These are phyloP conservation scores for Eulemur rufifrons DNA, from an alignment of 2,113 vertebrate genomes.

Conservation along the genomic window DNA sequence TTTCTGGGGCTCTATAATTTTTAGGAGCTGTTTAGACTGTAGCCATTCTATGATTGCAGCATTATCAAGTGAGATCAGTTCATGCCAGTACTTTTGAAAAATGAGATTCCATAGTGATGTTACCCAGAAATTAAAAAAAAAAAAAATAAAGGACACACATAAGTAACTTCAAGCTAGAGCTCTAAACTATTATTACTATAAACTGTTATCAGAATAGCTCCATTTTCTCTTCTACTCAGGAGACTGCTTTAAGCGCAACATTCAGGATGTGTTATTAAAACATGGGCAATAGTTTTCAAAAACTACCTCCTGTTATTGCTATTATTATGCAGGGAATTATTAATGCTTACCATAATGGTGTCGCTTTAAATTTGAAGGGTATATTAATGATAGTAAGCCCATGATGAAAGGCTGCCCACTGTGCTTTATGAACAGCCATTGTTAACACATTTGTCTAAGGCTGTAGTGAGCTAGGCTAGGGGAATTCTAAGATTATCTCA, in stretches of 20 bases:
- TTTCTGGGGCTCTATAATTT: neutral
- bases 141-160: neutral
- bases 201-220: slow-evolving; percentile 39
- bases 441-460: slow-evolving; percentile 12
- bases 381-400: slow-evolving; percentile 44
- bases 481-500: slow-evolving; percentile 28
- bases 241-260: slow-evolving; percentile 24
- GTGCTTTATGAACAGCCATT: neutral
- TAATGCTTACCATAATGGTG: slow-evolving; percentile 38
- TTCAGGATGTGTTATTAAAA: slow-evolving; percentile 47
- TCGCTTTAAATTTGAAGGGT: slow-evolving; percentile 45
- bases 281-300: slow-evolving; percentile 33
- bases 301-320: neutral
- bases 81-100: slow-evolving; percentile 12
- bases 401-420: neutral
- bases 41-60: neutral
- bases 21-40: neutral
- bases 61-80: slow-evolving; percentile 18
- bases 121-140: slow-evolving; percentile 33
- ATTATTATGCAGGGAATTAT: slow-evolving; percentile 45
- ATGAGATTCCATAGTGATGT: neutral
- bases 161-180: slow-evolving; percentile 12
- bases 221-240: neutral
- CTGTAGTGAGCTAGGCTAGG: neutral
- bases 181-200: slow-evolving; percentile 46